Evolutionary conservation across 2,888 invertebrate genomes (phyloP).

Genomic region (Argyresthia albistria): DNA sequence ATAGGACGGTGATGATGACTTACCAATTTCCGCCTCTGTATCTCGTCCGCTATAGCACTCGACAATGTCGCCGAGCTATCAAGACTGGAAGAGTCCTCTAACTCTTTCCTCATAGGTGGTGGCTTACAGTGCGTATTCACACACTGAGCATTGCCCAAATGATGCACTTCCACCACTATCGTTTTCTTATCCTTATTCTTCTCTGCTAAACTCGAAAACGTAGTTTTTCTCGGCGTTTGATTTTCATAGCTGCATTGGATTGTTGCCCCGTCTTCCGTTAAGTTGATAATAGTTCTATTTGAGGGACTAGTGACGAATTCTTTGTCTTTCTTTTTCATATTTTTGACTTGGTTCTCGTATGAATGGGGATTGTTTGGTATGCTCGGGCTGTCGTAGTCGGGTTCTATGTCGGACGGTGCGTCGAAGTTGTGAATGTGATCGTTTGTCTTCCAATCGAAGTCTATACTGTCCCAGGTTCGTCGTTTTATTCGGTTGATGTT

Average conservation of each 20-base stretch:
- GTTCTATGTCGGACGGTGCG: conserved; percentile 61
- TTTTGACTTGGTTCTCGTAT: conserved; percentile 48
- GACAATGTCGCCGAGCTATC: conserved; percentile 54
- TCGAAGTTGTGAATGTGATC: conserved; percentile 58
- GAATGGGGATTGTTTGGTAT: conserved; percentile 63
- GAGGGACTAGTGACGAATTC: conserved; percentile 56
- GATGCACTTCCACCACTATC: conserved; percentile 84
- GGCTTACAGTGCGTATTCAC: conserved; percentile 44
- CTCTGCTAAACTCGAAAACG: conserved; percentile 34
- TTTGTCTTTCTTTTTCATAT: conserved; percentile 34
- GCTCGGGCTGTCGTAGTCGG: conserved; percentile 59
- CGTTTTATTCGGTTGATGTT: conserved; percentile 57
- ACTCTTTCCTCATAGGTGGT: conserved; percentile 33
- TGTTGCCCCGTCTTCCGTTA: conserved; percentile 80
- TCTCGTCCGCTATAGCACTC: conserved; percentile 65
- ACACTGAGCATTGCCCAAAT: conserved; percentile 40
- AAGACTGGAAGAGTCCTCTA: conserved; percentile 40
- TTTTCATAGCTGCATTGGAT: conserved; percentile 76
- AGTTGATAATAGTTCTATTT: conserved; percentile 81
- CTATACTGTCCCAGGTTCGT: conserved; percentile 75
- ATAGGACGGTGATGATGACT: conserved; percentile 13
- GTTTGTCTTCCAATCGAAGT: conserved; percentile 68
- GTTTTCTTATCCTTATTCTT: conserved; percentile 71
- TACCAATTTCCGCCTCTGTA: conserved; percentile 54
- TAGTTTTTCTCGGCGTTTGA: conserved; percentile 48